These are phyloP conservation scores for Drosophila pseudoananassae DNA, from an alignment of 1,140 invertebrate genomes.

Conservation along the genomic window DNA sequence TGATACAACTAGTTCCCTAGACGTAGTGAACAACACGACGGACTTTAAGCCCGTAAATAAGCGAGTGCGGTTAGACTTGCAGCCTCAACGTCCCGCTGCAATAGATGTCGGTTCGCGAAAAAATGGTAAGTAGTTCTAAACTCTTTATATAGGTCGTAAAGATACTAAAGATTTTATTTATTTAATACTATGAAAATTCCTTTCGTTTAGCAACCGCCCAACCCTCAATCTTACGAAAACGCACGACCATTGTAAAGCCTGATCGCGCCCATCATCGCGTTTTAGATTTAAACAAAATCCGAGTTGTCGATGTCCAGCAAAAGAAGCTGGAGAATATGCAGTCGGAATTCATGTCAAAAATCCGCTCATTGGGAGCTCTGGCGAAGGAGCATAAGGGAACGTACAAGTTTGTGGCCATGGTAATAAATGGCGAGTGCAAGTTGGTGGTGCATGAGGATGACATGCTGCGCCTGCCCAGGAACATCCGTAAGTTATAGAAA, in stretches of 20 bases:
- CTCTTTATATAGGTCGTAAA: too few relatives aligned
- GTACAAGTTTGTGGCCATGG: conserved; percentile 57
- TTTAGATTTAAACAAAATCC: neutral
- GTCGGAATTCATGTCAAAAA: conserved; percentile 46
- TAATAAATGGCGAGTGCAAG: conserved; percentile 34
- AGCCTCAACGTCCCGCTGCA: too few relatives aligned
- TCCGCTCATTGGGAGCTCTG: neutral
- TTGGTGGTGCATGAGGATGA: conserved; percentile 49
- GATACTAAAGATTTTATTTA: too few relatives aligned
- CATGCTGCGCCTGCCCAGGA: conserved; percentile 32
- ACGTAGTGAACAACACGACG: too few relatives aligned
- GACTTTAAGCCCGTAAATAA: too few relatives aligned
- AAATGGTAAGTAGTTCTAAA: too few relatives aligned
- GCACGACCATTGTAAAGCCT: neutral
- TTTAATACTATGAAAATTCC: too few relatives aligned
- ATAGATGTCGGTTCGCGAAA: too few relatives aligned
- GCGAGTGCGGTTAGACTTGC: too few relatives aligned
- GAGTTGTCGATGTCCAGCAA: conserved; percentile 16
- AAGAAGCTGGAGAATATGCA: conserved; percentile 46
- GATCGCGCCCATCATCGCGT: neutral
- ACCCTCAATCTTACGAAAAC: neutral
- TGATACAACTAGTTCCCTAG: too few relatives aligned
- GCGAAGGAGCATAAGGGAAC: neutral
- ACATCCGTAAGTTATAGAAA: conserved; percentile 50
- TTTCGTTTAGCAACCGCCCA: neutral